Evolutionary conservation across 2,888 invertebrate genomes (phyloP).

Genomic region (Ethmia dodecea): DNA sequence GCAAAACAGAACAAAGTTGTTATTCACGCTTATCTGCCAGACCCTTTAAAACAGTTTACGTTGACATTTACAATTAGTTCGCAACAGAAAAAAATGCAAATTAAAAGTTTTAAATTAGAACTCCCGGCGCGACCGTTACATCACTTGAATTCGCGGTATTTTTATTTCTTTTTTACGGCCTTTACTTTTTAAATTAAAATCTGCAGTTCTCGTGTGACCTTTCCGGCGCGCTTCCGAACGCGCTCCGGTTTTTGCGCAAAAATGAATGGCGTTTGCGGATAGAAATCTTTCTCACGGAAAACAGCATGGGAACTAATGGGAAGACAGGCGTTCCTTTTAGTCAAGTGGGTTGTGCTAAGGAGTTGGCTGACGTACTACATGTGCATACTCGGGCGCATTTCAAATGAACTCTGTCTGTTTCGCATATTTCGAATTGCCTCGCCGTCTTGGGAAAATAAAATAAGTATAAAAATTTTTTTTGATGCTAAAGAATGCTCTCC

Average conservation of each 20-base stretch:
- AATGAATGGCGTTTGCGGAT: conserved; percentile 57
- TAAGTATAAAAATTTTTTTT: too few species aligned
- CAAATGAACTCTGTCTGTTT: too few species aligned
- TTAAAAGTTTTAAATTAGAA: too few species aligned
- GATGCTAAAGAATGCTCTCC: too few species aligned
- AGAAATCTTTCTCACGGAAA: conserved; percentile 70
- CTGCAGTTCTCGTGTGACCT: conserved; percentile 63
- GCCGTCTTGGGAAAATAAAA: too few species aligned
- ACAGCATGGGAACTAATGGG: conserved; percentile 58
- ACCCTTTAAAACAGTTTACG: too few species aligned
- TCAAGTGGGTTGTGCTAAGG: conserved; percentile 8
- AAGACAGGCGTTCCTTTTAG: conserved; percentile 23
- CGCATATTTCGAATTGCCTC: too few species aligned
- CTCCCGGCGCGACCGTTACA: neutral
- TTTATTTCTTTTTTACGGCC: conserved; percentile 8
- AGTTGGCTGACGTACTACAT: conserved; percentile 7
- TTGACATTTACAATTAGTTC: too few species aligned
- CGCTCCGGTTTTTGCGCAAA: conserved; percentile 55
- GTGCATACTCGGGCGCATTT: conserved; percentile 12
- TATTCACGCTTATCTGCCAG: too few species aligned
- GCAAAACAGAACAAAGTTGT: too few species aligned
- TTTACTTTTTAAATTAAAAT: conserved; percentile 36
- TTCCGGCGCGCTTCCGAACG: conserved; percentile 48
- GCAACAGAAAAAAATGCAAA: too few species aligned
- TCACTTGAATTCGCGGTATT: conserved; percentile 1